Evolutionary conservation across 2,888 invertebrate species (phyloP), one percentile per base, ranked within the genome.

Genomic region (Hyppa rectilinea): DNA sequence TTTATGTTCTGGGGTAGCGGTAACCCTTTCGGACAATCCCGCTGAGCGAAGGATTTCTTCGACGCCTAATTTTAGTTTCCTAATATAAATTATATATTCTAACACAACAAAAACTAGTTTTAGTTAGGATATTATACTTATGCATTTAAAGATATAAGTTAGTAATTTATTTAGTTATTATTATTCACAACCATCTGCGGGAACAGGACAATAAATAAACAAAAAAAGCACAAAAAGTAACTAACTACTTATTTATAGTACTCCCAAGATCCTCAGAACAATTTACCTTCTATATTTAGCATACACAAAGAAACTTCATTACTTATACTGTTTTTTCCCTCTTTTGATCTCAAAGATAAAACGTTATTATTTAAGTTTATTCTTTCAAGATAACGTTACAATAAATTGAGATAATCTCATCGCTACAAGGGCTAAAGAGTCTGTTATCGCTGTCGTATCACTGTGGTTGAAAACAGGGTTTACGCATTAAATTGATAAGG

Each of bases 371-470:
- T 80, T 14, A 78, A 76, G 68, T 80, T 81, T 82, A 83, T 81
- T 83, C 77, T 80, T 77, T 75, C 49, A 45, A 78, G 85, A 84
- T 85, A 87, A 78, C 23, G 58, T 49, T 52, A 73, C 64, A 65
- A 82, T 84, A 84, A 75, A 84, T 72, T 79, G 80, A 74, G 84
- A 82, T 86, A 82, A 86, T 83, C 83, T 71, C 76, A 74, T 69
- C 74, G 79, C 75, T 66, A 75, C 73, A 76, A 59, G 72, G 71
- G 55, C 73, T 81, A 75, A 71, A 76, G 76, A 66, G 70, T 76
- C 31, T 23, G 68, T 69, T 87, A 80, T 81, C 84, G 74, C 20
- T 26, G 20, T 6, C 59, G 77, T 77, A 77, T 82, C 69, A 68
- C 61, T 59, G 52, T 38, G 38, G 17, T n/a, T 65, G 9, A 52